Base-by-base conservation (phyloP, 2,113 vertebrate species). In the Melanotaenia duboulayi region DNA sequence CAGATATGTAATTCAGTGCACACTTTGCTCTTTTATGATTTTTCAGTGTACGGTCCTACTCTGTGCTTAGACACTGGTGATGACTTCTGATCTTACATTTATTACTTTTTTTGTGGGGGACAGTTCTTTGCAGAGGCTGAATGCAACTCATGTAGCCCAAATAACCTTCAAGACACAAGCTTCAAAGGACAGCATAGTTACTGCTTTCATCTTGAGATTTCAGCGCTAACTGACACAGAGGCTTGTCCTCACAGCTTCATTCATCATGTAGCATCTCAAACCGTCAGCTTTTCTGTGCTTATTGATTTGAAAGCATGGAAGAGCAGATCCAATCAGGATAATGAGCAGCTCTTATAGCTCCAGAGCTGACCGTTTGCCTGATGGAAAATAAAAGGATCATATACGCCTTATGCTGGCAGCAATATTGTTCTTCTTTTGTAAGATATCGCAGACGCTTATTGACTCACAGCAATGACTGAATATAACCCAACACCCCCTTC, bases 31-130 rank as follows among this genome's bases (percentile, higher is more conserved):
- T 12, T 0, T 12, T 54, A 50, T 46, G 70, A 82, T 78, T 72
- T 46, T 77, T 23, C 56, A 59, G 51, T n/a, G 25, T 39, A 16
- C 59, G 32, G 50, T 23, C 17, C 60, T n/a, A 7, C 51, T 35
- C 57, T 24, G 19, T 35, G 58, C 46, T 52, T 50, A n/a, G 50
- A 61, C 40, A 72, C 51, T 24, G 49, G 13, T 4, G 44, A 81
- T 81, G 72, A 81, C 68, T 60, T 83, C 60, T 75, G 69, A 56
- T 67, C 56, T 67, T 28, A n/a, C 74, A 71, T 65, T 58, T 13
- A 17, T 82, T 85, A 87, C 83, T 80, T 85, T 88, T 44, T 87
- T 55, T 5, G 69, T 77, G 35, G 77, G 70, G 42, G 76, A 76
- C 2, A 14, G 51, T 51, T 54, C 68, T 80, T 64, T 71, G 57